These are phyloP conservation scores for Arenicola marina DNA, from an alignment of 2,888 invertebrate genomes.

Conservation along the genomic window DNA sequence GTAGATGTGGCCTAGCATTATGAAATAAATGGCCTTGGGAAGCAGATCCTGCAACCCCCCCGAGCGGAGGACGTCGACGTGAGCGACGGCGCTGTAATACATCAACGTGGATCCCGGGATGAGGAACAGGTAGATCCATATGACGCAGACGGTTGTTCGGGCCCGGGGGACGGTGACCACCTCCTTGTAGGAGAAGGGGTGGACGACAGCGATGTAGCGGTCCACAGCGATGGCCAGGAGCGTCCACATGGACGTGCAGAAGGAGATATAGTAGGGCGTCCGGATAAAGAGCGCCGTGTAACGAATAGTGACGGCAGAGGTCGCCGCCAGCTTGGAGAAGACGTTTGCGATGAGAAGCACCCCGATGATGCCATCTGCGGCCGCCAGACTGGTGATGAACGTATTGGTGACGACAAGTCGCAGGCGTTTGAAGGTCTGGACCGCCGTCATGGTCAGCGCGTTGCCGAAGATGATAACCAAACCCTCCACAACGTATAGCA, in stretches of 20 bases:
- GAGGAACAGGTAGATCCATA: not conserved
- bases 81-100: not conserved
- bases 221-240: not conserved
- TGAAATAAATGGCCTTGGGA: not conserved
- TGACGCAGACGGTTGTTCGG: too few species aligned
- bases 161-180: not conserved
- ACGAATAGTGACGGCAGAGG: not conserved
- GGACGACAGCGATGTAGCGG: not conserved
- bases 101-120: not conserved
- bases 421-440: not conserved
- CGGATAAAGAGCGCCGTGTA: not conserved
- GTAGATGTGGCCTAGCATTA: not conserved
- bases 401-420: not conserved
- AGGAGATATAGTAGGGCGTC: not conserved
- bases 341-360: not conserved
- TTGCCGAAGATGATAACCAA: not conserved
- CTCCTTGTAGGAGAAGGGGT: not conserved
- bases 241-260: not conserved
- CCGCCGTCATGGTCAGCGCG: not conserved
- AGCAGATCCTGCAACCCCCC: not conserved
- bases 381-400: not conserved
- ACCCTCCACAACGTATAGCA: too few species aligned
- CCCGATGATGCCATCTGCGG: not conserved
- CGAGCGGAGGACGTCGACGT: not conserved
- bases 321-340: not conserved